Evolutionary conservation across 2,797 vertebrate genomes (phyloP), one percentile per base, ranked within the genome.

Genomic region (Scarus forsteni): DNA sequence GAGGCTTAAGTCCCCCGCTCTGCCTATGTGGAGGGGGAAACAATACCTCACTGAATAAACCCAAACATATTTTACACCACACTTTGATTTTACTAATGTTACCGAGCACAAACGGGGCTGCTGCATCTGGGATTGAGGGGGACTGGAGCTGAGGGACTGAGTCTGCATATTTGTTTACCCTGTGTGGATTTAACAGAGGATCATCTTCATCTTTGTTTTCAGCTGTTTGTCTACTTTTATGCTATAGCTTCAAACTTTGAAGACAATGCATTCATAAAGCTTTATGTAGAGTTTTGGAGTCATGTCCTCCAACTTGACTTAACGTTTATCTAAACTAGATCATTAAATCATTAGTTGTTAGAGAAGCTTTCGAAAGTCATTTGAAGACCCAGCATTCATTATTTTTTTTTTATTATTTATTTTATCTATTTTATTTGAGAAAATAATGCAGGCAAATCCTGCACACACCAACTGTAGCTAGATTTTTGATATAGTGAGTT

Each of bases 11-110:
- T 76, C 84, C 73, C 78, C 8, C 60, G 42, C 73, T 68, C 78
- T 60, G 77, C 71, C 71, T 49, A 66, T 16, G 49, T 83, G 85
- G 79, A 75, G 69, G 62, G 73, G 66, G 75, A 92, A 86, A 89
- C 85, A 88, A 91, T 88, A 79, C 75, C 66, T 77, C 73, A 84
- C 87, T 83, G 87, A 84, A 85, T 86, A 87, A 86, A 76, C 85
- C 67, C 16, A 56, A 75, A 77, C 80, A 85, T 86, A 87, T 84
- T 84, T 88, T 78, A 85, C 66, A 79, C 68, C 64, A 55, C 79
- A 65, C 81, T 85, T 83, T 85, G 80, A 85, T 82, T 89, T 75
- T 2, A 60, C 44, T 79, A 85, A 67, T 70, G 75, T 73, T 84
- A 71, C 61, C 81, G 11, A 57, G 84, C 85, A 80, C 75, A 19